phyloP scores from a whole-genome alignment of 2,797 vertebrate genomes.

The Phrynocephalus forsythii region DNA sequence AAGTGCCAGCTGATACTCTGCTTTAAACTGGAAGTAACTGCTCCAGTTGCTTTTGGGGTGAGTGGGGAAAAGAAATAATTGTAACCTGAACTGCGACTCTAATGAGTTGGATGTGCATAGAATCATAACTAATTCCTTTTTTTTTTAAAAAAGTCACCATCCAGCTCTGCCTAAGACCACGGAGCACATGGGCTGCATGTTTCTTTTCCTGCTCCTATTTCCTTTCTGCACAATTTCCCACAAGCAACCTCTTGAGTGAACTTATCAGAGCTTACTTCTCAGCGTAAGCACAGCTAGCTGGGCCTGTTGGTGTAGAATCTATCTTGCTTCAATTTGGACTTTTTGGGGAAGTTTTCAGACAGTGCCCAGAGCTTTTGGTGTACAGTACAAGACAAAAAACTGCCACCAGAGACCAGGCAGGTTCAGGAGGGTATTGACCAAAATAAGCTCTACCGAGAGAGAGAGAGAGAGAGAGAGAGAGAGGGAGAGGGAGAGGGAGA shows the following conservation, averaged over 20 bases:
- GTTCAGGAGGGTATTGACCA: slow-evolving; percentile 38
- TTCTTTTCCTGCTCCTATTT: too few species aligned
- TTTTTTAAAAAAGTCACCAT: too few species aligned
- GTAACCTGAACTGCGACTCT: too few species aligned
- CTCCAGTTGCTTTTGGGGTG: too few species aligned
- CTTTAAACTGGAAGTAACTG: too few species aligned
- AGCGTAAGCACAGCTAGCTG: neutral
- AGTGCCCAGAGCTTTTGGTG: too few species aligned
- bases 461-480: neutral
- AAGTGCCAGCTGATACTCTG: too few species aligned
- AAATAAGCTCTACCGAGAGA: slow-evolving; percentile 26
- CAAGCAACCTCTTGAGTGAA: neutral
- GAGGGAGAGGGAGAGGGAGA: slow-evolving; percentile 3
- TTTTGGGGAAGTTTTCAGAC: neutral
- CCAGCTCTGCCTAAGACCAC: too few species aligned
- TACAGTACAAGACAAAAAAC: neutral
- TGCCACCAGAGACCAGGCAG: slow-evolving; percentile 38
- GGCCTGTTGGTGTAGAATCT: neutral
- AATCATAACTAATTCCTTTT: too few species aligned
- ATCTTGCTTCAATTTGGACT: neutral
- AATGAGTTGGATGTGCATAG: too few species aligned
- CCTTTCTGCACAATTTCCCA: neutral
- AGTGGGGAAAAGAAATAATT: too few species aligned
- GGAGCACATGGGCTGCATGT: too few species aligned
- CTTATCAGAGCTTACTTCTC: neutral